Base-by-base conservation (phyloP, 2,113 vertebrate species). In the Forbesichthys agassizii region DNA sequence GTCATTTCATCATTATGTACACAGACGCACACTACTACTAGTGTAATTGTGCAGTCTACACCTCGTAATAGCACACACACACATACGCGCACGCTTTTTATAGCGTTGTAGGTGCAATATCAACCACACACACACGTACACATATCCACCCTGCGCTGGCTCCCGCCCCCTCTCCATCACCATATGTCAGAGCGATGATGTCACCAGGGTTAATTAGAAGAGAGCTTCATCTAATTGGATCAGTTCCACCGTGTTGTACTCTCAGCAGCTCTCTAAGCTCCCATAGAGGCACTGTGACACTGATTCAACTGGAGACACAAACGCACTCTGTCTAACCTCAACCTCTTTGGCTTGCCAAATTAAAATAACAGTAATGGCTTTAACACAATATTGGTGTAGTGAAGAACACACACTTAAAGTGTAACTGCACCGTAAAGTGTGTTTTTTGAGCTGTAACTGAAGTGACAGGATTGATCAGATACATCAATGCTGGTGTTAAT, bases 141-240 rank as follows among this genome's bases (percentile, higher is more conserved):
- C 59, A 61, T 14, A 36, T 14, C 11, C 11, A 14, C 14, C 18
- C 27, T 53, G 46, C 4, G 51, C 64, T 16, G 52, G 46, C 36
- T 73, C 20, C 53, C 42, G 52, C 66, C 71, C 42, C 1, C 20
- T 36, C 33, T 12, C 61, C 4, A 36, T 2, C 12, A 48, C 63
- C 66, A 59, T 71, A 61, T 48, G 66, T 42, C 65, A 64, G 63
- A 75, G 48, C 71, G 69, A 54, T 68, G 61, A 68, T 18, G 70
- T 71, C 73, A 74, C 49, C 18, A 0, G 33, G 76, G 66, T 73
- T 80, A 78, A 88, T 80, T 74, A 77, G 73, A 61, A 64, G 78
- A 51, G 67, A 81, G 79, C 61, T 55, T n/a, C 12, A 66, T 55
- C 61, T 86, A 73, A 82, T 56, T 79, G 78, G 74, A 80, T 83